phyloP scores from a whole-genome alignment of 2,113 vertebrate genomes.

The Ptyas mucosa region DNA sequence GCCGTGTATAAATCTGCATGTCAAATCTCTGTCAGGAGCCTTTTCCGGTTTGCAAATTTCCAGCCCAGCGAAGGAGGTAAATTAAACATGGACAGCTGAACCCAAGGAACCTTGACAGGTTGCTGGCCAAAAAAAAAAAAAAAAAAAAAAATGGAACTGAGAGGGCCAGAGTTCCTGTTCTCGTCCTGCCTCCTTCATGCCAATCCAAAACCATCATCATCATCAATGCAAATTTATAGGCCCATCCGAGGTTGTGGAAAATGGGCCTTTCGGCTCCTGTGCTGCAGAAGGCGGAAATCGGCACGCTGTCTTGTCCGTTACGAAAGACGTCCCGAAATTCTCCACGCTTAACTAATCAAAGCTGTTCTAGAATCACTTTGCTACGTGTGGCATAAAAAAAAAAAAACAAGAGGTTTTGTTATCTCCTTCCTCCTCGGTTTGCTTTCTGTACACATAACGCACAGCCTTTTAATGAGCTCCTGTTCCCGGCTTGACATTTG shows the following conservation, averaged over 20 bases:
- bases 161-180: neutral
- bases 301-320: slow-evolving; percentile 53
- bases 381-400: slow-evolving; percentile 26
- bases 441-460: slow-evolving; percentile 22
- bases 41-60: neutral
- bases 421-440: neutral
- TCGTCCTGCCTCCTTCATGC: neutral
- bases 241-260: slow-evolving; percentile 52
- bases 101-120: neutral
- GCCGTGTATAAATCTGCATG: neutral
- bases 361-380: slow-evolving; percentile 62
- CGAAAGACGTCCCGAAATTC: slow-evolving; percentile 49
- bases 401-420: neutral
- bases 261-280: slow-evolving; percentile 43
- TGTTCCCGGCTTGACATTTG: slow-evolving; percentile 61
- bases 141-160: neutral
- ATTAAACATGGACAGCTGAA: neutral
- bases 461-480: slow-evolving; percentile 60
- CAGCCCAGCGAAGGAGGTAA: neutral
- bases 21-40: neutral
- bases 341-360: slow-evolving; percentile 70
- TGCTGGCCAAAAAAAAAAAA: neutral
- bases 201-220: slow-evolving; percentile 23
- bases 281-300: slow-evolving; percentile 18
- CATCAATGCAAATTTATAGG: slow-evolving; percentile 37